phyloP scores from a whole-genome alignment of 1,140 invertebrate genomes.

The Spodoptera litura region DNA sequence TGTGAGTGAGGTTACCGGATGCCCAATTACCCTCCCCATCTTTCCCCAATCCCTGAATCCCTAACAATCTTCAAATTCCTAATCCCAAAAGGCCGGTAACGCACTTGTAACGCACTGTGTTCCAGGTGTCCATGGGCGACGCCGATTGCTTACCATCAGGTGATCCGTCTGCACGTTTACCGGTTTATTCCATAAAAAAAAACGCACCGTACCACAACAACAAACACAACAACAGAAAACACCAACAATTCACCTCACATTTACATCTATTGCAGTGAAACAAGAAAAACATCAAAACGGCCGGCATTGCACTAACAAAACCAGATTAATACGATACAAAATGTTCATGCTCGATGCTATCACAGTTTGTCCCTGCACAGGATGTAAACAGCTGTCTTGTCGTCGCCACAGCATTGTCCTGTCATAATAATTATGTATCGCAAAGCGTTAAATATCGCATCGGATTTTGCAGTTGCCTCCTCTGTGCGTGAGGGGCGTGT shows the following conservation, averaged over 20 bases:
- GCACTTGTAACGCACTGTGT: too few species aligned
- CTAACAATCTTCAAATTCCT: too few species aligned
- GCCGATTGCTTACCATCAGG: too few species aligned
- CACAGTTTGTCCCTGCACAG: constrained; percentile 55
- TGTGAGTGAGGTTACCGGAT: too few species aligned
- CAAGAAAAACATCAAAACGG: constrained; percentile 27
- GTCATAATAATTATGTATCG: constrained; percentile 73
- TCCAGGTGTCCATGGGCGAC: too few species aligned
- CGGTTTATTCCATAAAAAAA: too few species aligned
- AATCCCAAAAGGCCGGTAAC: too few species aligned
- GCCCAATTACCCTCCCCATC: too few species aligned
- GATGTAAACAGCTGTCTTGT: constrained; percentile 62
- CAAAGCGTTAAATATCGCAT: constrained; percentile 61
- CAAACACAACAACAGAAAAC: background rate
- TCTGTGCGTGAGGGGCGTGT: constrained; percentile 45
- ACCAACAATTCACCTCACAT: background rate
- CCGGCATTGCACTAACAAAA: constrained; percentile 47
- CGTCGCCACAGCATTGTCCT: constrained; percentile 62
- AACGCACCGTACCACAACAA: background rate
- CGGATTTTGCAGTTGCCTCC: constrained; percentile 57
- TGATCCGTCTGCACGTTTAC: too few species aligned
- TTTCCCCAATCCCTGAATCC: too few species aligned
- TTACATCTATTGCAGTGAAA: constrained; percentile 29
- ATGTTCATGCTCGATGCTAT: constrained; percentile 60
- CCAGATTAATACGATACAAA: constrained; percentile 57